A percentile compares a stretch with the other conserved stretches of the same genome.
Conservation (phyloP, 2,797 vertebrate species). For the Anguilla anguilla region DNA sequence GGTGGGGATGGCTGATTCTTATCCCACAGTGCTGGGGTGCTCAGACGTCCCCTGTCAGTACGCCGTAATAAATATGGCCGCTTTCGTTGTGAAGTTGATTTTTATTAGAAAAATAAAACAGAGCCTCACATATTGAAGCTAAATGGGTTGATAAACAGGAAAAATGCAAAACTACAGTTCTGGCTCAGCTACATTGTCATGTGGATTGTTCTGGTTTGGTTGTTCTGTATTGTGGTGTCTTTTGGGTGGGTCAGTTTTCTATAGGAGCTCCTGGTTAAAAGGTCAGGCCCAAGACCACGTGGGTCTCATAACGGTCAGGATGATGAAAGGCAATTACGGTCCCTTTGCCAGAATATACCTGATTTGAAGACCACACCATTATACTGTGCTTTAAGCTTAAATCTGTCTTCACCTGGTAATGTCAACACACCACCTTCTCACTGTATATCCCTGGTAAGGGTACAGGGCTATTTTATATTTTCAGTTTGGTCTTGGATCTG, state of each 20-base stretch:
- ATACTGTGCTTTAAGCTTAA: neutral
- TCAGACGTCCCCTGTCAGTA: conserved; percentile 43
- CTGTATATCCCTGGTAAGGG: conserved; percentile 36
- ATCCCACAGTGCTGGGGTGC: conserved; percentile 37
- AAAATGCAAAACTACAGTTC: neutral
- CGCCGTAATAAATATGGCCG: conserved; percentile 51
- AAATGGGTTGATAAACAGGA: neutral
- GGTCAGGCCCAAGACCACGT: conserved; percentile 5
- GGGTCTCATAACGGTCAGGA: neutral
- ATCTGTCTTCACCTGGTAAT: conserved; percentile 15
- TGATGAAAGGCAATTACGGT: neutral
- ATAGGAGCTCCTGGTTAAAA: conserved; percentile 19
- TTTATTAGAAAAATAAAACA: conserved; percentile 27
- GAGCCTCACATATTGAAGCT: neutral
- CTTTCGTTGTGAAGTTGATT: conserved; percentile 37
- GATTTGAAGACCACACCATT: neutral
- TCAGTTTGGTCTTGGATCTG: neutral
- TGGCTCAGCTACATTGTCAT: neutral
- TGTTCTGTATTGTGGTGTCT: neutral
- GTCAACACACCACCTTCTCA: neutral
- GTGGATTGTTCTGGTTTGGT: neutral
- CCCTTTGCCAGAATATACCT: neutral
- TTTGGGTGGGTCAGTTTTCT: neutral
- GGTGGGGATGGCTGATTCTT: conserved; percentile 43
- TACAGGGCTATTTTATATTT: conserved; percentile 36